Evolutionary conservation across 2,797 vertebrate genomes (phyloP).

Genomic region (Numenius phaeopus): DNA sequence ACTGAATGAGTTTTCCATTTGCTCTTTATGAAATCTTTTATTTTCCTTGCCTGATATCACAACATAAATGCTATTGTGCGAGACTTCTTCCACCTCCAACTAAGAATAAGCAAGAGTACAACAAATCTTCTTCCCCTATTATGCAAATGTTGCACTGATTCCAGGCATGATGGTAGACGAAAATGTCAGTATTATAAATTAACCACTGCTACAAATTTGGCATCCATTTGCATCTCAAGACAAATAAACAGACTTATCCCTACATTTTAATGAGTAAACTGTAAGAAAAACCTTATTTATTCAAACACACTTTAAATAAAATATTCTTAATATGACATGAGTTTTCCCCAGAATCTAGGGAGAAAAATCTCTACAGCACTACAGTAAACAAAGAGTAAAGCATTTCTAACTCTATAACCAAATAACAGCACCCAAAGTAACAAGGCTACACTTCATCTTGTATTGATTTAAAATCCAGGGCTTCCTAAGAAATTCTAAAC

Average conservation of each 20-base stretch:
- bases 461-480: background rate
- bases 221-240: background rate
- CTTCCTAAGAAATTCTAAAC: background rate
- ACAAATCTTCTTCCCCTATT: background rate
- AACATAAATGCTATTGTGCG: background rate
- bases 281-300: slow-evolving; percentile 1
- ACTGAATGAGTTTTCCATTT: background rate
- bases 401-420: background rate
- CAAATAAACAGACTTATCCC: background rate
- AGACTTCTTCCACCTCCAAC: background rate
- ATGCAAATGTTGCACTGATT: slow-evolving; percentile 29
- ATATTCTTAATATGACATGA: background rate
- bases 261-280: slow-evolving; percentile 30
- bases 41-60: background rate
- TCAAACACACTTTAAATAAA: background rate
- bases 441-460: background rate
- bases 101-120: background rate
- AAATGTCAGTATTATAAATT: slow-evolving; percentile 11
- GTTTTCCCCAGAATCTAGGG: background rate
- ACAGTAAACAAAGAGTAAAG: background rate
- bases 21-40: background rate
- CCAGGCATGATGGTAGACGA: background rate
- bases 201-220: background rate
- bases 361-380: background rate
- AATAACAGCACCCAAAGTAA: background rate